A percentile compares a stretch with the other conserved stretches of the same genome.
Conservation (phyloP, 2,113 vertebrate genomes). For the Struthidea cinerea region DNA sequence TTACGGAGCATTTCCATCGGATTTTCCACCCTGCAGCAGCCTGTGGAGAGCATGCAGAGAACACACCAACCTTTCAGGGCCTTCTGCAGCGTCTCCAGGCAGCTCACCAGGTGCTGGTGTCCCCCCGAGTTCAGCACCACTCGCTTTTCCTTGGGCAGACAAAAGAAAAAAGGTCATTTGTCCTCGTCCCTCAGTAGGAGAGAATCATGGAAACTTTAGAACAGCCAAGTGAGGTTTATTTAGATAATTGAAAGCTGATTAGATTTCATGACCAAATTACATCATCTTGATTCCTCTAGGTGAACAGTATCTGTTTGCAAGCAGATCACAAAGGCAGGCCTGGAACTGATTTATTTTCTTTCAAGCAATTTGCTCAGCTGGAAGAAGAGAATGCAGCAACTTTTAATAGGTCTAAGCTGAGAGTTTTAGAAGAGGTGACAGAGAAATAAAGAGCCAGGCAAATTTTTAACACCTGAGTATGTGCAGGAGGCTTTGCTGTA, state of each 20-base stretch:
- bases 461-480: neutral
- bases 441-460: neutral
- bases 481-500: neutral
- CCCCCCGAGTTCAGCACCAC: constrained; percentile 87
- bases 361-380: neutral
- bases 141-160: constrained; percentile 85
- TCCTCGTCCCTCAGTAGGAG: neutral
- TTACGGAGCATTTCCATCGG: accelerated
- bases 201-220: neutral
- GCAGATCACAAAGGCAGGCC: neutral
- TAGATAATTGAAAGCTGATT: neutral
- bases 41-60: accelerated
- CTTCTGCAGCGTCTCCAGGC: constrained; percentile 93
- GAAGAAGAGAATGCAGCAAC: neutral
- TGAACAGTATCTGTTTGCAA: neutral
- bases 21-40: neutral
- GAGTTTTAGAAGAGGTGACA: neutral
- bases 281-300: neutral
- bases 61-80: constrained; percentile 89
- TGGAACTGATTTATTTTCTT: neutral
- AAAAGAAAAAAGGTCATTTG: neutral
- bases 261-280: neutral
- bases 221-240: neutral
- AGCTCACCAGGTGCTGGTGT: constrained; percentile 91
- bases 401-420: neutral